A percentile compares a stretch with the other conserved stretches of the same genome.
phyloP scores from a whole-genome alignment of 2,113 vertebrate species.

The Falco punctatus region DNA sequence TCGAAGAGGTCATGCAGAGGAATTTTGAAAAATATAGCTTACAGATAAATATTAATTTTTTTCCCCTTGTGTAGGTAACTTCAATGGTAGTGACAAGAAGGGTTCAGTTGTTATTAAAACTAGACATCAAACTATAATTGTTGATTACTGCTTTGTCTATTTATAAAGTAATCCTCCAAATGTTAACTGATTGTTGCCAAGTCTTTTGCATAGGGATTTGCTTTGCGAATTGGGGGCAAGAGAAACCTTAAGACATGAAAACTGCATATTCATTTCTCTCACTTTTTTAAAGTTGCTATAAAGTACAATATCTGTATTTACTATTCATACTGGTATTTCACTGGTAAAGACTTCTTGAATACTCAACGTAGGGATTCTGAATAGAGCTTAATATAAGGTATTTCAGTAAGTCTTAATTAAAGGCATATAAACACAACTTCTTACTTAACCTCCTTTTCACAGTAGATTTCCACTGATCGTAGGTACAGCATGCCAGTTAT shows the following conservation, averaged over 20 bases:
- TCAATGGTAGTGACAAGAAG: not conserved
- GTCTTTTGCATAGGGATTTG: slow-evolving; percentile 33
- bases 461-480: slow-evolving; percentile 44
- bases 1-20: not conserved
- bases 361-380: slow-evolving; percentile 21
- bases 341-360: slow-evolving; percentile 31
- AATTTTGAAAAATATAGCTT: not conserved
- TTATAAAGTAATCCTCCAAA: slow-evolving; percentile 33
- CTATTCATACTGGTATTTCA: slow-evolving; percentile 59
- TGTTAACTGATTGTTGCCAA: slow-evolving; percentile 30
- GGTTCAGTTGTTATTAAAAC: not conserved
- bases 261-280: slow-evolving; percentile 33
- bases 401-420: slow-evolving; percentile 55
- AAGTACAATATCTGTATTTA: slow-evolving; percentile 65
- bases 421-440: not conserved
- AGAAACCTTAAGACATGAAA: slow-evolving; percentile 34
- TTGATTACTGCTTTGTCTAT: slow-evolving; percentile 8
- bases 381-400: not conserved
- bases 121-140: slow-evolving; percentile 5
- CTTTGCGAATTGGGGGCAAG: slow-evolving; percentile 24
- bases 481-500: not conserved
- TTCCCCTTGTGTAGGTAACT: not conserved
- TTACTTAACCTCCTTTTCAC: slow-evolving; percentile 15
- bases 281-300: slow-evolving; percentile 18
- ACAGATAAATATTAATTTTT: not conserved